These are phyloP conservation scores for Mola mola DNA, from an alignment of 2,113 vertebrate genomes.

Conservation along the genomic window DNA sequence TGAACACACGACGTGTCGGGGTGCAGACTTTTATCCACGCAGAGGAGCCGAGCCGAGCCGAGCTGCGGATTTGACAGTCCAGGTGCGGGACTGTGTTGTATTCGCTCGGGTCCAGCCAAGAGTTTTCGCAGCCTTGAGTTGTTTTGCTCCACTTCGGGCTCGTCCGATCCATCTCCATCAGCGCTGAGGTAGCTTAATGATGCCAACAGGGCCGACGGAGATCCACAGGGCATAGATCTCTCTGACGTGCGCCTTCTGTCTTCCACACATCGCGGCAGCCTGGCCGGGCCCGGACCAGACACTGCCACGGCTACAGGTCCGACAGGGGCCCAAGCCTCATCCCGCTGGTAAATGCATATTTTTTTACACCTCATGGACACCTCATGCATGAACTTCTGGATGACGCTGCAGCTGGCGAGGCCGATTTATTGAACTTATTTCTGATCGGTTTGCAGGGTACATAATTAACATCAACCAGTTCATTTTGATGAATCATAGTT, in stretches of 20 bases:
- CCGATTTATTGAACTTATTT: slow-evolving; percentile 25
- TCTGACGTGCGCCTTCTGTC: slow-evolving; percentile 54
- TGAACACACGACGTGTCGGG: slow-evolving; percentile 43
- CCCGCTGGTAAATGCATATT: neutral
- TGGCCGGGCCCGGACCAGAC: slow-evolving; percentile 22
- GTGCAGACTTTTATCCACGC: slow-evolving; percentile 50
- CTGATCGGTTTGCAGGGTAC: slow-evolving; percentile 18
- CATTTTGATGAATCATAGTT: slow-evolving; percentile 75
- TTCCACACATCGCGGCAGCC: slow-evolving; percentile 36
- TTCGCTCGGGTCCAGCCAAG: slow-evolving; percentile 15
- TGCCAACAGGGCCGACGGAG: slow-evolving; percentile 58
- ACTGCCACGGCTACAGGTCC: slow-evolving; percentile 34
- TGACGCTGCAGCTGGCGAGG: slow-evolving; percentile 12
- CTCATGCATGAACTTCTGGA: slow-evolving; percentile 21
- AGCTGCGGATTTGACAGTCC: slow-evolving; percentile 17
- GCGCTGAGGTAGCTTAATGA: slow-evolving; percentile 53
- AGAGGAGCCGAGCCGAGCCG: slow-evolving; percentile 18
- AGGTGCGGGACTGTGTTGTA: slow-evolving; percentile 17
- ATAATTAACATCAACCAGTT: slow-evolving; percentile 52
- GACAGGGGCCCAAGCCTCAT: slow-evolving; percentile 32
- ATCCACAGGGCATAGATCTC: slow-evolving; percentile 55
- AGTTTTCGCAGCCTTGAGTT: slow-evolving; percentile 53
- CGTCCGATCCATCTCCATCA: slow-evolving; percentile 70
- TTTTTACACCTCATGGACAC: neutral
- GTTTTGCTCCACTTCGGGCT: slow-evolving; percentile 57